Conservation (phyloP, 2,113 vertebrate genomes). For the Leucopsar rothschildi region DNA sequence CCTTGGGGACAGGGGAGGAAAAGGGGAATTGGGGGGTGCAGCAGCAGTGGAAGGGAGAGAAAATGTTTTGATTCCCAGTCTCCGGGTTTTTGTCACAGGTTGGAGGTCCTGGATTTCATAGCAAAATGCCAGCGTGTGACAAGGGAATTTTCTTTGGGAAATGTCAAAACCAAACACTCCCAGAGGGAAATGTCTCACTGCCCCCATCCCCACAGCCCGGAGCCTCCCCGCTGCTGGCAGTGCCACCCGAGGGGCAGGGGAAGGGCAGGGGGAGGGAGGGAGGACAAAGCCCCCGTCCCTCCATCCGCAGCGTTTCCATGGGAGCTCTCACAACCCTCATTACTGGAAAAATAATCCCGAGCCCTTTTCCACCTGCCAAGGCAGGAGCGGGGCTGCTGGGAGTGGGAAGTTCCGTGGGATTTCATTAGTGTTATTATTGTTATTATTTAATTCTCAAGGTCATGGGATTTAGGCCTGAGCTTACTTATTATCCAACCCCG, state of each 20-base stretch:
- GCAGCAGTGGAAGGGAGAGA: not conserved
- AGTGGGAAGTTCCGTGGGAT: conserved; percentile 6
- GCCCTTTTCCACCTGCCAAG: conserved; percentile 9
- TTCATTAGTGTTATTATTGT: conserved; percentile 23
- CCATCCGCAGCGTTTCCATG: not conserved
- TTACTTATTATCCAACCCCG: conserved; percentile 65
- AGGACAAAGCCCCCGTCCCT: not conserved
- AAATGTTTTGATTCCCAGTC: not conserved
- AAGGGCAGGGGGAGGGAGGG: not conserved
- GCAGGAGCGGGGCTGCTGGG: not conserved
- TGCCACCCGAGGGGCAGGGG: not conserved
- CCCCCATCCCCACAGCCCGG: not conserved
- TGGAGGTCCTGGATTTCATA: not conserved
- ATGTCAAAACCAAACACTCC: not conserved
- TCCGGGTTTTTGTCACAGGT: not conserved
- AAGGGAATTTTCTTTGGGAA: not conserved
- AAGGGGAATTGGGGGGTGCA: accelerated
- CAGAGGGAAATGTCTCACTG: not conserved
- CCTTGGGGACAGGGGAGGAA: accelerated
- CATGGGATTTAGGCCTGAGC: conserved; percentile 62
- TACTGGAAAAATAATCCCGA: not conserved
- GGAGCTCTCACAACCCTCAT: not conserved
- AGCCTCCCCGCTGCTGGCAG: not conserved
- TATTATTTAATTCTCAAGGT: conserved; percentile 68
- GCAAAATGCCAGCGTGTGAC: not conserved